Conservation (phyloP, 2,888 invertebrate genomes). For the Hyposoter dolosus region DNA sequence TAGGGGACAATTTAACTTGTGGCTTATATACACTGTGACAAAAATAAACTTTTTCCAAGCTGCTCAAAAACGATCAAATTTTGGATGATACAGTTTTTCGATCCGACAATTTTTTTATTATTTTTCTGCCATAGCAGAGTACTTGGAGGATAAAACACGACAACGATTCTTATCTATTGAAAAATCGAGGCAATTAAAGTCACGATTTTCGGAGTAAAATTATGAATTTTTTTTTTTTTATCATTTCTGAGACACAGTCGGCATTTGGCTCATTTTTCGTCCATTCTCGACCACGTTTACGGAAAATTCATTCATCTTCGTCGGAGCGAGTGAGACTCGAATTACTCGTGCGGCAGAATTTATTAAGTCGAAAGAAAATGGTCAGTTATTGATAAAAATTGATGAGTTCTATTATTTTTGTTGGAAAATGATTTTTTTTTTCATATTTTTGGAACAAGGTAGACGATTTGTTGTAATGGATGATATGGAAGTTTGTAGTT, state of each 20-base stretch:
- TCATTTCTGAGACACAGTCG: too few relatives aligned
- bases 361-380: neutral
- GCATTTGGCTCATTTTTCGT: neutral
- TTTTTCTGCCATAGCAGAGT: neutral
- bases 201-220: neutral
- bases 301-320: neutral
- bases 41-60: conserved; percentile 4
- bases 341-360: neutral
- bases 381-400: neutral
- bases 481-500: neutral
- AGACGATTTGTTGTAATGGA: neutral
- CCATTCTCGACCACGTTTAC: neutral
- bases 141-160: neutral
- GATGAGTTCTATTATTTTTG: neutral
- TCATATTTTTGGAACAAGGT: neutral
- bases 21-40: conserved; percentile 65
- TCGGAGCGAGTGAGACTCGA: neutral
- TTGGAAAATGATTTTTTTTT: neutral
- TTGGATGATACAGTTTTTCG: neutral
- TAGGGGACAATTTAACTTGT: conserved; percentile 69
- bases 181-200: neutral
- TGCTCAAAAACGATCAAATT: neutral
- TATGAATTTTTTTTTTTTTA: neutral
- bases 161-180: neutral
- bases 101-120: neutral